phyloP scores from a whole-genome alignment of 2,113 vertebrate species.

The Podarcis muralis region DNA sequence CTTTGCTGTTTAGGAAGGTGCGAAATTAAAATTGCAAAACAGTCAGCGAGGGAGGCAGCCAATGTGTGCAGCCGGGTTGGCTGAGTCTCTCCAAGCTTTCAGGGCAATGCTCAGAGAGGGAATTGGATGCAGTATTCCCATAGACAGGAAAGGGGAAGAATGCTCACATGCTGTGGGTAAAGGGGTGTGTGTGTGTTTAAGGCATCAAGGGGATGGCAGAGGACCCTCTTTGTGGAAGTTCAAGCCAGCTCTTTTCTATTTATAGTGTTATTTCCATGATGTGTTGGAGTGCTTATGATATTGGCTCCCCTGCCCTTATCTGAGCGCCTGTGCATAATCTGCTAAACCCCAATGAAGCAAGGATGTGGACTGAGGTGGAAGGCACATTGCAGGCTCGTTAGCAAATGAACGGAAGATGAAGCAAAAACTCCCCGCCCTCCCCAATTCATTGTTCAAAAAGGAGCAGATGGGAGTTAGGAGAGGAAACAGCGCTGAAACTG shows the following conservation, averaged over 20 bases:
- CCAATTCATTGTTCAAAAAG: background rate
- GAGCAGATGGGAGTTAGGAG: background rate
- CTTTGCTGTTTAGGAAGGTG: slow-evolving; percentile 71
- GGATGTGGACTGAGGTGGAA: background rate
- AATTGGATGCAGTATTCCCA: slow-evolving; percentile 20
- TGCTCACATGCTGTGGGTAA: background rate
- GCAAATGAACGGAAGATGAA: background rate
- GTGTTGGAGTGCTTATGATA: background rate
- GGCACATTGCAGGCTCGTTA: background rate
- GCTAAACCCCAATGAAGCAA: background rate
- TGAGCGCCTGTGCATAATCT: background rate
- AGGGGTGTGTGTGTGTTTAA: accelerated
- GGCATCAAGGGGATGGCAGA: background rate
- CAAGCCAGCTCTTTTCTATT: background rate
- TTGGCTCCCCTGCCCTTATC: background rate
- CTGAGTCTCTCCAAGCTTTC: slow-evolving; percentile 41
- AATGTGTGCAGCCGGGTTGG: slow-evolving; percentile 18
- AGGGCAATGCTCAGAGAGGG: background rate
- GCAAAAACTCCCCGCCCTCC: background rate
- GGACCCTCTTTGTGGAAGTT: background rate
- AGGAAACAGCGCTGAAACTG: background rate
- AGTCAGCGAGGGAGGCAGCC: slow-evolving; percentile 47
- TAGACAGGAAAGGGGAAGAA: background rate
- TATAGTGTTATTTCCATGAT: accelerated
- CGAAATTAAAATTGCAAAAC: slow-evolving; percentile 75